These are phyloP conservation scores for Drepanosiphum platanoidis DNA, from an alignment of 2,888 invertebrate species.

Conservation along the genomic window DNA sequence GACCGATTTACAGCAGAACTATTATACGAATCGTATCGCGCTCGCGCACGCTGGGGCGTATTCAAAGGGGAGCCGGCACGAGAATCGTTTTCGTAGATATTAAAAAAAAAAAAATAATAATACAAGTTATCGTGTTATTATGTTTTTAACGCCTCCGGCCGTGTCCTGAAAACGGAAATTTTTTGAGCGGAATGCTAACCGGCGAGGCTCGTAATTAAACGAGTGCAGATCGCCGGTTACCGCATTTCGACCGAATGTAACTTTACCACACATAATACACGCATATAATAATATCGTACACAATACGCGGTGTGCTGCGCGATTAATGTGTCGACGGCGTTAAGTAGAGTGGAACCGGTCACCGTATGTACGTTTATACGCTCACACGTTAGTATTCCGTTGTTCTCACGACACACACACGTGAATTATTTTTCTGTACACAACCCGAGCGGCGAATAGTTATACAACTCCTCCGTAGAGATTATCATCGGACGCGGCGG, in stretches of 20 bases:
- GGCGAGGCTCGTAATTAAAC: neutral
- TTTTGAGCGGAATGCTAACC: no score
- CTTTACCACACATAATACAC: neutral
- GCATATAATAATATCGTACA: no score
- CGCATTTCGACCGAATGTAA: neutral
- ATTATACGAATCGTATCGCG: no score
- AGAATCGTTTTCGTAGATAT: no score
- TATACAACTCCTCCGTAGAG: neutral
- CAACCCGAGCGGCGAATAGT: neutral
- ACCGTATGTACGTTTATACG: neutral
- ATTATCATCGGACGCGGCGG: constrained; percentile 5
- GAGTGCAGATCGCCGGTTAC: neutral
- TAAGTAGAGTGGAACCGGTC: constrained; percentile 53
- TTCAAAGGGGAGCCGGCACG: no score
- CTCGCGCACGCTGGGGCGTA: no score
- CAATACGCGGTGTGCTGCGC: neutral
- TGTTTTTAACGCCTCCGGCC: no score
- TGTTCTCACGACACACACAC: constrained; percentile 14
- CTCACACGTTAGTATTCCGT: neutral
- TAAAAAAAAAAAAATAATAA: no score
- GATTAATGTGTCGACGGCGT: neutral
- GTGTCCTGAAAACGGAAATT: no score
- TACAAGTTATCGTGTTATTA: no score
- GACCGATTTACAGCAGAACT: no score
- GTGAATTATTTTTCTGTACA: constrained; percentile 7